Evolutionary conservation across 1,140 invertebrate species (phyloP).

Genomic region (Asbolus verrucosus): DNA sequence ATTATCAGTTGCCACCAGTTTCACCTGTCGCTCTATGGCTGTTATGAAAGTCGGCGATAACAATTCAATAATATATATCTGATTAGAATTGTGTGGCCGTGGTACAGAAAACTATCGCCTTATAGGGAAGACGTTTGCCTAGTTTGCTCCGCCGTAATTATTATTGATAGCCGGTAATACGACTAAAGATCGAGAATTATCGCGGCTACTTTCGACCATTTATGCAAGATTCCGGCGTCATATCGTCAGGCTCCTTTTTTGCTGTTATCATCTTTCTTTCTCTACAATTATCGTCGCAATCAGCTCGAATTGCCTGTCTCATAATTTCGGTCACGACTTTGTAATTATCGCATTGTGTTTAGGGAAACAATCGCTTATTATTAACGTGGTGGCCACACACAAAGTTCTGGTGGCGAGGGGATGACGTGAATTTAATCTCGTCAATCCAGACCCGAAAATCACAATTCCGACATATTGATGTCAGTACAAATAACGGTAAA

Average conservation of each 20-base stretch:
- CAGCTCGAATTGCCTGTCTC: not conserved
- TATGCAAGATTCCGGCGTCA: not conserved
- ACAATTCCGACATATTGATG: slow-evolving; percentile 23
- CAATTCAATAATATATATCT: slow-evolving; percentile 51
- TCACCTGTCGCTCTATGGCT: slow-evolving; percentile 46
- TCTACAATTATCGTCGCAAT: too few relatives aligned
- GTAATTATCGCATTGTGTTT: slow-evolving; percentile 13
- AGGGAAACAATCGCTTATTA: slow-evolving; percentile 5
- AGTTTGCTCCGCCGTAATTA: slow-evolving; percentile 56
- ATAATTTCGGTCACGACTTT: not conserved
- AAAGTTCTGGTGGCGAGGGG: not conserved
- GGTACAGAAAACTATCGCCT: slow-evolving; percentile 56
- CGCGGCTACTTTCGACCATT: too few relatives aligned
- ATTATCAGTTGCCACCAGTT: slow-evolving; percentile 45
- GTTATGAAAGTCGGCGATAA: slow-evolving; percentile 51
- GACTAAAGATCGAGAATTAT: slow-evolving; percentile 20
- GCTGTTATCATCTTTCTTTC: too few relatives aligned
- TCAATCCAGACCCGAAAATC: slow-evolving; percentile 1
- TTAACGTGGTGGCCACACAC: slow-evolving; percentile 1
- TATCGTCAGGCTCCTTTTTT: not conserved
- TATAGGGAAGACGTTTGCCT: slow-evolving; percentile 60
- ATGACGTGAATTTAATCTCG: slow-evolving; percentile 8
- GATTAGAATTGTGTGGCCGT: slow-evolving; percentile 58
- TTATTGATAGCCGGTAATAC: slow-evolving; percentile 52
- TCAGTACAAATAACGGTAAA: slow-evolving; percentile 28